These are phyloP conservation scores for Agelas oroides DNA, from an alignment of 37 sponge, comb jelly and placozoan species.

Conservation along the genomic window DNA sequence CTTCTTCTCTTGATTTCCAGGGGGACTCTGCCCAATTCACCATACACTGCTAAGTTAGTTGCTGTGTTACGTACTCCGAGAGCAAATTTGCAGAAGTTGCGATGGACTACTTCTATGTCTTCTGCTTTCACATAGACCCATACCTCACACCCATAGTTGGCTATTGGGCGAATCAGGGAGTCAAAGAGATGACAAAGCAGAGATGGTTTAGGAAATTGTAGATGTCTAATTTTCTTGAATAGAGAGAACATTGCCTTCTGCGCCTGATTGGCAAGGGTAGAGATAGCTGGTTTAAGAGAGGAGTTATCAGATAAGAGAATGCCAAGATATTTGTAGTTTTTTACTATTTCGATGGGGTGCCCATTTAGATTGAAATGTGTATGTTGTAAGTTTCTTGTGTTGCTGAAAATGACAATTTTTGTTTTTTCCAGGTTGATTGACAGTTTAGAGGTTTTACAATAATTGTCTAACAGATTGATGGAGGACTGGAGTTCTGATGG, in stretches of 20 bases:
- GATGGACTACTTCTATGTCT: neutral
- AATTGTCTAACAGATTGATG: neutral
- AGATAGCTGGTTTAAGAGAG: no score
- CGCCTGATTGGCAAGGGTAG: no score
- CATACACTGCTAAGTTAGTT: constrained; percentile 1
- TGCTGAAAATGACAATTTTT: neutral
- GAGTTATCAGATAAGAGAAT: neutral
- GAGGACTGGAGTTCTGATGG: neutral
- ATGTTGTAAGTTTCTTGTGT: neutral
- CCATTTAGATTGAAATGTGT: neutral
- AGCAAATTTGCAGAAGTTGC: neutral
- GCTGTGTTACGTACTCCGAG: neutral
- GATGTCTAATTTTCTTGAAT: no score
- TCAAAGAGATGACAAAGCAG: no score
- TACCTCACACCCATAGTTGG: neutral
- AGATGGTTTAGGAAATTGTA: no score
- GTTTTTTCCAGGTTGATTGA: neutral
- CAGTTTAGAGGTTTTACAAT: neutral
- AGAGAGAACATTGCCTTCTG: no score
- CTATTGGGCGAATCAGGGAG: neutral
- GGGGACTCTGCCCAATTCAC: neutral
- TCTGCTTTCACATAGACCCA: neutral
- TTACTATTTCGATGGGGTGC: neutral
- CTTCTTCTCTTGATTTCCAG: neutral
- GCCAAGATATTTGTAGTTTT: neutral